Percentiles rank a stretch among this genome's conserved stretches.
These are phyloP conservation scores for Arctocebus calabarensis DNA, from an alignment of 2,797 vertebrate species.

Conservation along the genomic window DNA sequence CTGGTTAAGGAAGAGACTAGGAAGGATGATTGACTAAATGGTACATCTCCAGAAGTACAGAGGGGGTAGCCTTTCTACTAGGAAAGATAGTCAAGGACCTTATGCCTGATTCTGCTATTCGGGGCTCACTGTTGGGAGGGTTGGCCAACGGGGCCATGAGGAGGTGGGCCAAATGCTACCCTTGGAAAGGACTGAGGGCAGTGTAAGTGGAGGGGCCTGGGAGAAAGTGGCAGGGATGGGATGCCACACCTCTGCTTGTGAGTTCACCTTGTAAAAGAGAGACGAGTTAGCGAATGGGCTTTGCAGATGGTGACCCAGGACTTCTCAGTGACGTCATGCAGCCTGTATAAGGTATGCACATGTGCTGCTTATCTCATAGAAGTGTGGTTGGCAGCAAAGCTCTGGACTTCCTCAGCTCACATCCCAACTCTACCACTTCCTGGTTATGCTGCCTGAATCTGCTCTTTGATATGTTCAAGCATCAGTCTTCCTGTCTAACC, in stretches of 20 bases:
- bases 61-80: not conserved
- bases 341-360: no score
- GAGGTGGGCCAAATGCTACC: not conserved
- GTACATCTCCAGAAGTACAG: not conserved
- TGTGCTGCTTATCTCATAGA: not conserved
- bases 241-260: not conserved
- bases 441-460: not conserved
- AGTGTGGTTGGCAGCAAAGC: not conserved
- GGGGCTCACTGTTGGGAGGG: not conserved
- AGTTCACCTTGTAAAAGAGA: not conserved
- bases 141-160: not conserved
- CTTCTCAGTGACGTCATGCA: not conserved
- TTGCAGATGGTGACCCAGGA: not conserved
- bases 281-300: not conserved
- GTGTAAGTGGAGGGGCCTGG: not conserved
- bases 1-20: not conserved
- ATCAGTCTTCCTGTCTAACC: not conserved
- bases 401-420: conserved; percentile 2
- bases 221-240: accelerated
- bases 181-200: not conserved
- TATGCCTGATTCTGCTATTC: not conserved
- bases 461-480: not conserved
- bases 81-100: not conserved
- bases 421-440: not conserved
- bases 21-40: not conserved